Conservation (phyloP, 23 tunicate genomes). For the Trididemnum nubilum region DNA sequence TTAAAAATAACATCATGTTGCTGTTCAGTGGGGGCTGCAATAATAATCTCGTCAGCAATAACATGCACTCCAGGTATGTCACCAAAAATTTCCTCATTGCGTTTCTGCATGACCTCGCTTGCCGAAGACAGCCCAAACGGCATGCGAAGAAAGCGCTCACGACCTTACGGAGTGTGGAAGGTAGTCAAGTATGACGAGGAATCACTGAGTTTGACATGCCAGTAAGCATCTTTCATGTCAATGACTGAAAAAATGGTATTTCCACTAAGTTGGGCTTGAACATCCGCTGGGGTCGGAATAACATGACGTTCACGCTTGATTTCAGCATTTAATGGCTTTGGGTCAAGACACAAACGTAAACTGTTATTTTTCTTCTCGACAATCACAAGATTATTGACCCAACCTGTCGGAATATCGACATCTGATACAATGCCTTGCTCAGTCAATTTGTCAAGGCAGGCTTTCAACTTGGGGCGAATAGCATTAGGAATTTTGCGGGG, state of each 20-base stretch:
- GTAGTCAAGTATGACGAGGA: slow-evolving; percentile 40
- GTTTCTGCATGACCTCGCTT: slow-evolving; percentile 36
- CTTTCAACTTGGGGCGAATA: neutral
- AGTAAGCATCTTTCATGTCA: slow-evolving; percentile 50
- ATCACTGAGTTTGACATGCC: slow-evolving; percentile 36
- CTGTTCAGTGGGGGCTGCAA: slow-evolving; percentile 15
- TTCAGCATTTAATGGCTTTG: slow-evolving; percentile 25
- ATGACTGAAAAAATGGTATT: slow-evolving; percentile 30
- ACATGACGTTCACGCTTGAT: slow-evolving; percentile 8
- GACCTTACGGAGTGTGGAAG: slow-evolving; percentile 44
- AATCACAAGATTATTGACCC: slow-evolving; percentile 15
- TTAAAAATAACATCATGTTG: slow-evolving; percentile 12
- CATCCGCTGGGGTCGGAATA: slow-evolving; percentile 41
- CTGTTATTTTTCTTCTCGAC: neutral
- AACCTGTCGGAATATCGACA: slow-evolving; percentile 22
- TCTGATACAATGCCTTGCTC: slow-evolving; percentile 1
- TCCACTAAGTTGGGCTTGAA: slow-evolving; percentile 22
- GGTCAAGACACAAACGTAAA: slow-evolving; percentile 8
- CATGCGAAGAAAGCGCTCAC: slow-evolving; percentile 34
- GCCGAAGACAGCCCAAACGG: slow-evolving; percentile 34
- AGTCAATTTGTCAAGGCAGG: neutral
- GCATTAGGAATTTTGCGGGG: slow-evolving; percentile 19
- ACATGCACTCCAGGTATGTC: slow-evolving; percentile 25
- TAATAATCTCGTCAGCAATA: slow-evolving; percentile 29
- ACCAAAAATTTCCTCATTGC: slow-evolving; percentile 33